These are phyloP conservation scores for Sigmodon hispidus DNA, from an alignment of 2,113 vertebrate species.

Conservation along the genomic window DNA sequence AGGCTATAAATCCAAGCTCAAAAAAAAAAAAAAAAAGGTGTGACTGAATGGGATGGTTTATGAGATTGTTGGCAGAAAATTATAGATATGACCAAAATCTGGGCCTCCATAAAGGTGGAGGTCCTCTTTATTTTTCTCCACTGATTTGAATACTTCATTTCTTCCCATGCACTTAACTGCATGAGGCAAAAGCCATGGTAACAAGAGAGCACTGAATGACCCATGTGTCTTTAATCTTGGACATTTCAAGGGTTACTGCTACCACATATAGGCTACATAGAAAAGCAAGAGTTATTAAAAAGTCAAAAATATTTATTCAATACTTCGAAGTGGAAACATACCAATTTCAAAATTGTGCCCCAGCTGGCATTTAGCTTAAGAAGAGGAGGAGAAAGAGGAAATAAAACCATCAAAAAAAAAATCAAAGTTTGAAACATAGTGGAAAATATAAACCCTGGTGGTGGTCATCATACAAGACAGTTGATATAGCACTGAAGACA, in stretches of 20 bases:
- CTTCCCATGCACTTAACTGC: slow-evolving; percentile 15
- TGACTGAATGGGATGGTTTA: slow-evolving; percentile 82
- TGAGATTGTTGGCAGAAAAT: slow-evolving; percentile 83
- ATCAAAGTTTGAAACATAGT: background rate
- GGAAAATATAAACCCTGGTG: background rate
- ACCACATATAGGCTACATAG: background rate
- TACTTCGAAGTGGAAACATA: background rate
- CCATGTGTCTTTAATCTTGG: background rate
- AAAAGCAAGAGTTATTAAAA: background rate
- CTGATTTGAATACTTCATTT: slow-evolving; percentile 65
- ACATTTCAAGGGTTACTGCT: background rate
- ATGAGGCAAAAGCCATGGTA: background rate
- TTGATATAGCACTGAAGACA: background rate
- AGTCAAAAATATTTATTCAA: background rate
- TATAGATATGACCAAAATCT: slow-evolving; percentile 75
- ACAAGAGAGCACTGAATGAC: background rate
- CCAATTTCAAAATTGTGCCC: background rate
- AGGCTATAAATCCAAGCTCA: slow-evolving; percentile 82
- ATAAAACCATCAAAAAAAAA: background rate
- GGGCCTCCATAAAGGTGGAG: slow-evolving; percentile 53
- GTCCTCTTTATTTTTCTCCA: slow-evolving; percentile 72
- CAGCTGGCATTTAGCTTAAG: background rate
- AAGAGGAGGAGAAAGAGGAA: background rate
- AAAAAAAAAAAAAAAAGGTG: slow-evolving; percentile 76
- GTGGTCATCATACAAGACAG: background rate